Percentiles rank a stretch among this genome's conserved stretches.
phyloP scores from a whole-genome alignment of 1,140 invertebrate genomes.

The Amyelois transitella region DNA sequence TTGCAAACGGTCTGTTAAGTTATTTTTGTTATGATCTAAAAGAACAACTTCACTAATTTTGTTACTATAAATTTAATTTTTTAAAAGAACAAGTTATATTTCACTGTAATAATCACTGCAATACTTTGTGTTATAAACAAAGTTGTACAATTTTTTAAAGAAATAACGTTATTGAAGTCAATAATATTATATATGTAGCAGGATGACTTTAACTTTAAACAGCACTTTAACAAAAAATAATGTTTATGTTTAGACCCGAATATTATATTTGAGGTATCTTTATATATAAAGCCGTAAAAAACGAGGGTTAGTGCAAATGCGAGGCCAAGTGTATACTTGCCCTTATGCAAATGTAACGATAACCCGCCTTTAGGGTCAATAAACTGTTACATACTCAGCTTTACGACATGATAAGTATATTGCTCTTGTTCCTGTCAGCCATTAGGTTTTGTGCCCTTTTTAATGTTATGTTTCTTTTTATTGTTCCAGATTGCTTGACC shows the following conservation, averaged over 20 bases:
- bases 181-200: too few relatives aligned
- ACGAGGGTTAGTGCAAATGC: slow-evolving; percentile 40
- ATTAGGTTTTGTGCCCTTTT: slow-evolving; percentile 28
- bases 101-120: too few relatives aligned
- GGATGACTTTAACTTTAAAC: too few relatives aligned
- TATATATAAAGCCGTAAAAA: slow-evolving; percentile 47
- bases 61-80: too few relatives aligned
- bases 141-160: too few relatives aligned
- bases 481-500: slow-evolving; percentile 44
- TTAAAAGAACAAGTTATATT: too few relatives aligned
- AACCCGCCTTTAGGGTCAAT: slow-evolving; percentile 65
- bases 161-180: too few relatives aligned
- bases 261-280: too few relatives aligned
- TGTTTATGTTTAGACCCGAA: slow-evolving; percentile 19
- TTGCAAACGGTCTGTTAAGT: background rate
- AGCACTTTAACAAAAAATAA: background rate
- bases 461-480: slow-evolving; percentile 32
- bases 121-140: too few relatives aligned
- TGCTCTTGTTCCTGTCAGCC: slow-evolving; percentile 39
- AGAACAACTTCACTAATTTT: too few relatives aligned
- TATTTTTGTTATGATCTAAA: background rate
- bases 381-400: slow-evolving; percentile 62
- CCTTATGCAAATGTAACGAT: slow-evolving; percentile 66
- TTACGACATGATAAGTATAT: slow-evolving; percentile 68
- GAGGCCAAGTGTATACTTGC: slow-evolving; percentile 36